These are phyloP conservation scores for Eumaeus atala DNA, from an alignment of 1,140 invertebrate species.

Conservation along the genomic window DNA sequence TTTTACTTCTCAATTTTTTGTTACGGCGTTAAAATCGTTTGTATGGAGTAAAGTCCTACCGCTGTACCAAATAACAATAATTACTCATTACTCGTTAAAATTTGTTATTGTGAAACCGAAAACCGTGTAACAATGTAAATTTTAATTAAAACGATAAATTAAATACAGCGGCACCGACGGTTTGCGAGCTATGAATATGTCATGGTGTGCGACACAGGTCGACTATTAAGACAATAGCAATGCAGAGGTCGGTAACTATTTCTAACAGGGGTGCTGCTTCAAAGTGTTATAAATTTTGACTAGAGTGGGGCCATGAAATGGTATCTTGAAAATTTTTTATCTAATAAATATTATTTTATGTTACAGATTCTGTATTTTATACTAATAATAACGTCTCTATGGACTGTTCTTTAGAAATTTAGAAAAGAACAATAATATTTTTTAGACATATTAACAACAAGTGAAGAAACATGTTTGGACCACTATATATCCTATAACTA, in stretches of 20 bases:
- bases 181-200: constrained; percentile 57
- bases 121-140: constrained; percentile 33
- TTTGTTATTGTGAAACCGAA: constrained; percentile 41
- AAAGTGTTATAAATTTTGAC: constrained; percentile 47
- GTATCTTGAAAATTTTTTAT: constrained; percentile 5
- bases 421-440: too few species aligned
- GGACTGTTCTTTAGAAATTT: too few species aligned
- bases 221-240: constrained; percentile 35
- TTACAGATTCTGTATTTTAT: neutral
- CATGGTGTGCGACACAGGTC: constrained; percentile 38
- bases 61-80: neutral
- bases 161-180: constrained; percentile 33
- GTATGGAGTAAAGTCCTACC: too few species aligned
- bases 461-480: too few species aligned
- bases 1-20: too few species aligned
- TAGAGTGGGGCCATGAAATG: constrained; percentile 37
- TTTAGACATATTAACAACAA: too few species aligned
- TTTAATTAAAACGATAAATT: constrained; percentile 66
- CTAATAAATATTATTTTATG: neutral
- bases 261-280: constrained; percentile 32
- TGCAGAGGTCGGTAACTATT: constrained; percentile 50
- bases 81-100: constrained; percentile 13
- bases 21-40: too few species aligned
- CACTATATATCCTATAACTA: too few species aligned
- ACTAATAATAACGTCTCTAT: neutral